Percentiles rank a stretch among this genome's conserved stretches.
phyloP scores from a whole-genome alignment of 2,888 invertebrate genomes.

The Cerastis rubricosa region DNA sequence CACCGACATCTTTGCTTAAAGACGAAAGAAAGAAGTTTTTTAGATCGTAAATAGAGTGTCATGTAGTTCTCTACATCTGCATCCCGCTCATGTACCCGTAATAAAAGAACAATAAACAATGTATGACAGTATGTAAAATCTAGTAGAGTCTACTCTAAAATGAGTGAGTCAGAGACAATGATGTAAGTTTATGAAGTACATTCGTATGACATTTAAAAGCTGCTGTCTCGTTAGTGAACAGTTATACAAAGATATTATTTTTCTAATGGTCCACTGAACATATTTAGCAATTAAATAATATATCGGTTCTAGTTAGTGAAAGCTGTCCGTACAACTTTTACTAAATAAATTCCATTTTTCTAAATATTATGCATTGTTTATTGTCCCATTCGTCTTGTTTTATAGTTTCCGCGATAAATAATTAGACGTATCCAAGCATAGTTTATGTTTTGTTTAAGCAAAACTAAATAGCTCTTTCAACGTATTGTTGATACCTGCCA shows the following conservation, averaged over 20 bases:
- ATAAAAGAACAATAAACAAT: conserved; percentile 28
- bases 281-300: conserved; percentile 67
- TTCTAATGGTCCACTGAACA: conserved; percentile 67
- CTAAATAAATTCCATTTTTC: conserved; percentile 56
- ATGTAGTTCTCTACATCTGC: background rate
- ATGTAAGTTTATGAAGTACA: conserved; percentile 68
- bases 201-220: conserved; percentile 61
- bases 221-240: conserved; percentile 71
- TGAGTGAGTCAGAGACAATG: conserved; percentile 65
- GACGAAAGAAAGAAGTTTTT: background rate
- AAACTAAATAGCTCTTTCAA: conserved; percentile 51
- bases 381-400: conserved; percentile 65
- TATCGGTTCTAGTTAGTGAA: conserved; percentile 67
- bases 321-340: conserved; percentile 67
- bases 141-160: conserved; percentile 60
- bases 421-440: conserved; percentile 54
- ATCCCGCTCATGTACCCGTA: background rate
- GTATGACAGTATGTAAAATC: conserved; percentile 46
- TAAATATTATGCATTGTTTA: conserved; percentile 67
- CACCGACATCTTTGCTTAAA: background rate
- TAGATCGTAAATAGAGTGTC: background rate
- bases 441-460: conserved; percentile 63
- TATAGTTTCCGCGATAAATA: conserved; percentile 64
- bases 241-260: conserved; percentile 63
- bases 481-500: conserved; percentile 36